Base-by-base conservation (phyloP, 2,797 vertebrate genomes). In the Peromyscus melanophrys region DNA sequence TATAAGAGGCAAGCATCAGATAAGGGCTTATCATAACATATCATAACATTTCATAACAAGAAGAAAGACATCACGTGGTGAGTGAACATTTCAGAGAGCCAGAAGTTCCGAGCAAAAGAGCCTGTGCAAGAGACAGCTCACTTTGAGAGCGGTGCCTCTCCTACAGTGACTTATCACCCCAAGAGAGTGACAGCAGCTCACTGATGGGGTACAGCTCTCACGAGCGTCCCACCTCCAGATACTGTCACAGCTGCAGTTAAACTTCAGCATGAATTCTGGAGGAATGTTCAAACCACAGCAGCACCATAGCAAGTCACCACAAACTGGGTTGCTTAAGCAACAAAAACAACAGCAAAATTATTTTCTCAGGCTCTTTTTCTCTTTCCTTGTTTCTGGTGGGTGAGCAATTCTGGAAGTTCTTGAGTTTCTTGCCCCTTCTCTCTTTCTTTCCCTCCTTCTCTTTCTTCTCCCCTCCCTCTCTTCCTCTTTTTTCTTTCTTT, bases 381-480 rank as follows among this genome's bases (percentile, higher is more conserved):
- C 52, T 59, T 88, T 73, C 34, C 14, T 43, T 31, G 52, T 9
- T 40, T 73, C 52, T 73, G 16, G 65, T 88, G n/a, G 49, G 9
- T 59, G n/a, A 27, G 5, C 16, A 57, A 31, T 55, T 71, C 63
- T 71, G 31, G 14, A 6, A 43, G 34, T 55, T 87, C 84, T 86
- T 52, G 16, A 12, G 3, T 25, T 34, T 43, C 43, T 43, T 12
- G 1, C 13, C 27, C 29, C 4, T 27, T 40, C n/a, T 43, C 7
- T 17, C n/a, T 29, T 8, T 59, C n/a, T 37, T 0, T 40, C 2
- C 57, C 5, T 59, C 34, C 31, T 1, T 34, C 49, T 21, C 3
- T n/a, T 17, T 13, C 11, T 8, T 19, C 3, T 2, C 13, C 19
- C 23, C 4, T 8, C 16, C 6, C 34, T 57, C 49, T 8, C 3